Percentiles rank a stretch among this genome's conserved stretches.
These are phyloP conservation scores for Synanthedon myopaeformis DNA, from an alignment of 2,888 invertebrate genomes.

Conservation along the genomic window DNA sequence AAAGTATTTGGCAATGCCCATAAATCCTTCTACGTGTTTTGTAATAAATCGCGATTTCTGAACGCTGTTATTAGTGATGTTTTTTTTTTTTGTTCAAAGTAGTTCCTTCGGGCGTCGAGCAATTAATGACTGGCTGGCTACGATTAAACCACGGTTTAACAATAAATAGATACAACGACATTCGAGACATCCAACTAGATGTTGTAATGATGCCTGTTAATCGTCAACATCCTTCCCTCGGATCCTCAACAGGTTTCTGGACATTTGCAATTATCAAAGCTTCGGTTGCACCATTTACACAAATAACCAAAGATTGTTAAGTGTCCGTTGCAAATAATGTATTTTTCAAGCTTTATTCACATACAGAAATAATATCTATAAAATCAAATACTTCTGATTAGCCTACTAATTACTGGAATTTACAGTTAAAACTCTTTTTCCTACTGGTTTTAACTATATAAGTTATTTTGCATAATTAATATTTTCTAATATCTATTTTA, in stretches of 20 bases:
- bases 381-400: no score
- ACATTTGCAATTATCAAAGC: conserved; percentile 13
- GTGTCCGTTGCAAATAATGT: no score
- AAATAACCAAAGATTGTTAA: no score
- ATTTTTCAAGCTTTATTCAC: no score
- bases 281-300: no score
- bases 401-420: no score
- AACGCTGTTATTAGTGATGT: conserved; percentile 27
- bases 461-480: no score
- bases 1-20: conserved; percentile 1
- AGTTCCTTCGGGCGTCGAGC: conserved; percentile 18
- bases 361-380: no score
- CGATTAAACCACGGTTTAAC: background rate
- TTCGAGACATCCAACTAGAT: conserved; percentile 2
- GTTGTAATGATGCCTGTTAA: conserved; percentile 44
- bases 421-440: no score
- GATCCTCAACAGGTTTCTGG: conserved; percentile 31
- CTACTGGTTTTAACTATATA: no score
- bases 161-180: conserved; percentile 5
- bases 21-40: conserved; percentile 18
- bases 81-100: conserved; percentile 32
- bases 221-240: conserved; percentile 49
- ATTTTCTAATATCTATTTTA: no score
- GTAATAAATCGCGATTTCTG: conserved; percentile 29
- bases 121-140: conserved; percentile 26